Evolutionary conservation across 2,888 invertebrate species (phyloP).

Genomic region (Pristionchus maxplancki): DNA sequence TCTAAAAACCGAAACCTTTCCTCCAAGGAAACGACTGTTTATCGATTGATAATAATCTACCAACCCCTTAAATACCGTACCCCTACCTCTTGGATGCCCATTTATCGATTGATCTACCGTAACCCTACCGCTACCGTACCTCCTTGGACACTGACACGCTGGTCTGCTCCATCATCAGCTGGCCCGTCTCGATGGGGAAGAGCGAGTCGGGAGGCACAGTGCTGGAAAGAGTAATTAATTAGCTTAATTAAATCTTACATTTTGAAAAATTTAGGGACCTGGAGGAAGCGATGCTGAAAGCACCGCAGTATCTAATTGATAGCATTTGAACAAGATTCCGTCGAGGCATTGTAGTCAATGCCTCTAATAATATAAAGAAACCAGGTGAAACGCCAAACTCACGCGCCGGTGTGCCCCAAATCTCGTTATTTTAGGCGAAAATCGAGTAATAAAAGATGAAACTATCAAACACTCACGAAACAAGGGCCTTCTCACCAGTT

Average conservation of each 20-base stretch:
- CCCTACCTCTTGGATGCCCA: not conserved
- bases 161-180: slow-evolving; percentile 44
- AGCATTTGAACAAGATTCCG: no score
- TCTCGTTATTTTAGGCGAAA: no score
- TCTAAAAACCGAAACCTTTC: not conserved
- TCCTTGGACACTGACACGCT: slow-evolving; percentile 39
- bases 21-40: not conserved
- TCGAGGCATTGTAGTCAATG: no score
- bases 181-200: slow-evolving; percentile 29
- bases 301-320: no score
- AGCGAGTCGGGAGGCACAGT: not conserved
- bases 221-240: not conserved
- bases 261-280: no score
- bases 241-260: not conserved
- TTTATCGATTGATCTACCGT: not conserved
- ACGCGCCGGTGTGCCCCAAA: no score
- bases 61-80: not conserved
- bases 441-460: no score
- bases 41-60: not conserved
- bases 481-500: no score
- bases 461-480: no score
- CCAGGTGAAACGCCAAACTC: no score
- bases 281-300: no score
- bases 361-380: no score
- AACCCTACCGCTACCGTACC: not conserved